Percentiles rank a stretch among this genome's conserved stretches.
phyloP scores from a whole-genome alignment of 2,113 vertebrate genomes.

The Dipodomys ordii region DNA sequence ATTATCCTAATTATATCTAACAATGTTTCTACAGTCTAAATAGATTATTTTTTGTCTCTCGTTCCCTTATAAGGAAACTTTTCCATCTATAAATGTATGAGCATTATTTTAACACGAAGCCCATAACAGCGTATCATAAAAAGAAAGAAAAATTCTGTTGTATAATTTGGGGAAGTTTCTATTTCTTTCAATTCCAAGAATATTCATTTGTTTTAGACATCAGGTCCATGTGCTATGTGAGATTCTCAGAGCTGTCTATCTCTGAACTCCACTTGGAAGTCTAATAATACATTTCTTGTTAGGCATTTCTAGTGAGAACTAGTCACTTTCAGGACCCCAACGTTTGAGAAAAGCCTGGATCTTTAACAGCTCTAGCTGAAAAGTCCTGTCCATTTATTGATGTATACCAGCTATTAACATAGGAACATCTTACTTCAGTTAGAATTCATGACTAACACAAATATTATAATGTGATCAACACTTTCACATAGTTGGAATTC shows the following conservation, averaged over 20 bases:
- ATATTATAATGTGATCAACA: not conserved
- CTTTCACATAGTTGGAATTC: not conserved
- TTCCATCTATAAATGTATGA: not conserved
- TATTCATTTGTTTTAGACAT: constrained; percentile 32
- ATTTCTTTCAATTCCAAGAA: not conserved
- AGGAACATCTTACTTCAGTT: not conserved
- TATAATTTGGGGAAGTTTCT: not conserved
- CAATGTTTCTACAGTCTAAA: not conserved
- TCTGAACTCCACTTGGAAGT: not conserved
- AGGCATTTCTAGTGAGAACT: not conserved
- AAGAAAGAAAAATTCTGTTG: not conserved
- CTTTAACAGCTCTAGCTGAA: not conserved
- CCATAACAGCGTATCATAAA: not conserved
- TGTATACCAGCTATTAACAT: not conserved
- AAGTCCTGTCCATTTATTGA: too few species aligned
- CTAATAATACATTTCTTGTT: not conserved
- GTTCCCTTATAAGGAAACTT: not conserved
- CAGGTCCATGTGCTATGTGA: not conserved
- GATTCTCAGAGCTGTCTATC: not conserved
- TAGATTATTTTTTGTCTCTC: not conserved
- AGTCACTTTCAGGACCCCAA: not conserved
- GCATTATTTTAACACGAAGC: constrained; percentile 34
- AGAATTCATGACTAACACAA: not conserved
- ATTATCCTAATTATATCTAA: constrained; percentile 12
- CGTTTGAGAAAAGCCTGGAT: not conserved